Evolutionary conservation across 2,888 invertebrate species (phyloP), one percentile per base, ranked within the genome.

Genomic region (Teinopalpus imperialis): DNA sequence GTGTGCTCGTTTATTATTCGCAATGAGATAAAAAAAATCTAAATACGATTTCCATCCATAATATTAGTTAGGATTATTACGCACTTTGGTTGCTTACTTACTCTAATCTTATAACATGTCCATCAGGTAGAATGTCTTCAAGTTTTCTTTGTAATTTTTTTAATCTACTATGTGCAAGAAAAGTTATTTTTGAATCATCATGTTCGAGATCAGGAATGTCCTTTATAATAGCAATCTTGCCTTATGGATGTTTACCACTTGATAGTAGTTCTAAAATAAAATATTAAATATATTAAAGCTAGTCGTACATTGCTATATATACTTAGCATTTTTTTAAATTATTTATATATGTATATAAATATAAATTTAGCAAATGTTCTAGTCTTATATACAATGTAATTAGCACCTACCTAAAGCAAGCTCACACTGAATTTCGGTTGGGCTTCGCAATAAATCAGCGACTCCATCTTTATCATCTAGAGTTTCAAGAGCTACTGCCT

Each of bases 31-130:
- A n/a, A n/a, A n/a, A n/a, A n/a, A n/a, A n/a, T n/a, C n/a, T n/a
- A n/a, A n/a, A n/a, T n/a, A n/a, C n/a, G n/a, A n/a, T n/a, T n/a
- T n/a, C n/a, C n/a, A n/a, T n/a, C n/a, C n/a, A n/a, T n/a, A n/a
- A n/a, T n/a, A n/a, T n/a, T n/a, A n/a, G n/a, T n/a, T n/a, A n/a
- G n/a, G n/a, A n/a, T n/a, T 10, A 31, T 34, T 20, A 30, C 21
- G 7, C 12, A 10, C 9, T 34, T 20, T 13, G 2, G 9, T 1
- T n/a, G 9, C 12, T 10, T 45, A 83, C 88, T 86, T 61, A 89
- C 76, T 89, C 88, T 50, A 91, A 69, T 35, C 74, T 78, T 44
- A 91, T 80, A 34, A 91, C 62, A 58, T 91, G 90, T 23, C 77
- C 80, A 6, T 81, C 69, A 1, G 90, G 90, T 40, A 91, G 61